A percentile compares a stretch with the other conserved stretches of the same genome.
phyloP scores from a whole-genome alignment of 2,797 vertebrate genomes.

The Huso huso region DNA sequence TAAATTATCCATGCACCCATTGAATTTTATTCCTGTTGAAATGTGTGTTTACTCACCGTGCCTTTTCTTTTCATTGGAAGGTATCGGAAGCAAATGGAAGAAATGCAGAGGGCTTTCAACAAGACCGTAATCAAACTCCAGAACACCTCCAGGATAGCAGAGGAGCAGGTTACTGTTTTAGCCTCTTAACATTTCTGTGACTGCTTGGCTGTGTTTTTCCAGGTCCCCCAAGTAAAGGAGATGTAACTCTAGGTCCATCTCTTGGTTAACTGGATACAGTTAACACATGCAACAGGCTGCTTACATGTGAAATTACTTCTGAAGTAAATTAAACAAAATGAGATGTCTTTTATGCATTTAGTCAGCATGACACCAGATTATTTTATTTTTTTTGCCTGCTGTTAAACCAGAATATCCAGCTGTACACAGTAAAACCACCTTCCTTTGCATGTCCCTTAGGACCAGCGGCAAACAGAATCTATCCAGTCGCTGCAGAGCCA shows the following conservation, averaged over 20 bases:
- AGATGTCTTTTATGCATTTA: background rate
- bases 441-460: slow-evolving; percentile 51
- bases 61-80: slow-evolving; percentile 45
- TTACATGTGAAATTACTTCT: too few relatives aligned
- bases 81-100: slow-evolving; percentile 98
- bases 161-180: slow-evolving; percentile 77
- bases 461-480: slow-evolving; percentile 88
- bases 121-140: slow-evolving; percentile 97
- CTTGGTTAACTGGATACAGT: too few relatives aligned
- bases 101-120: slow-evolving; percentile 98
- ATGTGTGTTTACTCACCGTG: background rate
- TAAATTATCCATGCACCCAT: background rate
- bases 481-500: slow-evolving; percentile 88
- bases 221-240: too few relatives aligned
- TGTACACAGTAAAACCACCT: accelerated
- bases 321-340: too few relatives aligned
- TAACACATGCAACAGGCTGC: background rate
- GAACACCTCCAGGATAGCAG: slow-evolving; percentile 92
- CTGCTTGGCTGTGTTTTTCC: background rate
- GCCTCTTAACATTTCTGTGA: background rate
- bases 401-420: background rate
- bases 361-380: too few relatives aligned
- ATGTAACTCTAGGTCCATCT: too few relatives aligned
- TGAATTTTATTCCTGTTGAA: background rate
- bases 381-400: background rate